These are phyloP conservation scores for Theodoxus fluviatilis DNA, from an alignment of 2,888 invertebrate species.

Conservation along the genomic window DNA sequence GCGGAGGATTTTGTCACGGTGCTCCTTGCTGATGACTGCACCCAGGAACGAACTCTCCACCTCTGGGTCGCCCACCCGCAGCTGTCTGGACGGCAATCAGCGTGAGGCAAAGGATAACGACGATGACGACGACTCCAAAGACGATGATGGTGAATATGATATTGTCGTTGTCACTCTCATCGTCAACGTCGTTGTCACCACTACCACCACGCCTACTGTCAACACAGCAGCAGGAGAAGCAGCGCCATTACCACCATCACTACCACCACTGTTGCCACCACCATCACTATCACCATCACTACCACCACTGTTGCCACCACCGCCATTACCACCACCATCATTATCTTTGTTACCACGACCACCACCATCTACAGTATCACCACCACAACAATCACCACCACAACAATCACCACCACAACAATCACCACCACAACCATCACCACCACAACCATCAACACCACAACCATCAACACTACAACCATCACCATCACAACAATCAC, in stretches of 20 bases:
- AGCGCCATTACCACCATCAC: neutral
- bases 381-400: too few relatives aligned
- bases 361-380: too few relatives aligned
- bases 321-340: constrained; percentile 8
- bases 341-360: too few relatives aligned
- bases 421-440: too few relatives aligned
- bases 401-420: too few relatives aligned
- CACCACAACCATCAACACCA: too few relatives aligned
- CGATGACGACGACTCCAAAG: neutral
- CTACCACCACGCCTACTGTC: neutral
- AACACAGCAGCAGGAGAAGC: neutral
- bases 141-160: too few relatives aligned
- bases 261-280: neutral
- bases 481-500: too few relatives aligned
- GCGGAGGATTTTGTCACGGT: constrained; percentile 66
- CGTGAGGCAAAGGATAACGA: neutral
- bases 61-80: constrained; percentile 66
- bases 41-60: constrained; percentile 63
- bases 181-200: constrained; percentile 3
- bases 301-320: neutral
- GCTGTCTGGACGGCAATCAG: constrained; percentile 48
- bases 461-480: too few relatives aligned
- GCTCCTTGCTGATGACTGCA: constrained; percentile 67
- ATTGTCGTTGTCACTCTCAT: too few relatives aligned
- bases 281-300: neutral